Evolutionary conservation across 1,140 invertebrate species (phyloP).

Genomic region (Drosophila teissieri): DNA sequence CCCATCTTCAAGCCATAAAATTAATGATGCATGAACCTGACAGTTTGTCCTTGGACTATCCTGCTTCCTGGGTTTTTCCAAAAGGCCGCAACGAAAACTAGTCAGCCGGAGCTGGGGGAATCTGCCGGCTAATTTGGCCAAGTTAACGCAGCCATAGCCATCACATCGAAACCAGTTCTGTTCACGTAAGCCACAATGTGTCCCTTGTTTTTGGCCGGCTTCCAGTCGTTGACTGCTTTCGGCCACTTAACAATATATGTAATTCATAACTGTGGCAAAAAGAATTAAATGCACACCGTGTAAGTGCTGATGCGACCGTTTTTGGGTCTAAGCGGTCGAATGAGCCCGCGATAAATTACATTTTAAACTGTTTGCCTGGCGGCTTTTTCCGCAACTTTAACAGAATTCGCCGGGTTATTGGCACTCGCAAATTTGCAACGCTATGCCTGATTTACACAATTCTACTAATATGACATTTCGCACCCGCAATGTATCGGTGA

Average conservation of each 20-base stretch:
- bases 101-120: neutral
- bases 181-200: constrained; percentile 29
- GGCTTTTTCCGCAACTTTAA: constrained; percentile 34
- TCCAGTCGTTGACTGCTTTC: constrained; percentile 2
- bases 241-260: constrained; percentile 35
- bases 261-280: constrained; percentile 49
- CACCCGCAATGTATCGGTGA: constrained; percentile 26
- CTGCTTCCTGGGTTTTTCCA: constrained; percentile 50
- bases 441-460: constrained; percentile 61
- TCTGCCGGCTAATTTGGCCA: constrained; percentile 41
- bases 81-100: constrained; percentile 12
- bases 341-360: constrained; percentile 6
- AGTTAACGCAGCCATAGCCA: constrained; percentile 25
- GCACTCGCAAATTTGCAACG: constrained; percentile 38
- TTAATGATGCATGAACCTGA: constrained; percentile 43
- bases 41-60: constrained; percentile 46
- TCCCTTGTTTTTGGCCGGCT: constrained; percentile 17
- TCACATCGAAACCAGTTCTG: constrained; percentile 43
- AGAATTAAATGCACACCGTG: constrained; percentile 11
- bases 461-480: constrained; percentile 43
- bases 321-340: neutral
- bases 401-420: constrained; percentile 51
- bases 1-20: constrained; percentile 26
- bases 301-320: constrained; percentile 43
- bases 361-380: constrained; percentile 9